Conservation (phyloP, 2,888 invertebrate genomes). For the Lacanobia oleracea region DNA sequence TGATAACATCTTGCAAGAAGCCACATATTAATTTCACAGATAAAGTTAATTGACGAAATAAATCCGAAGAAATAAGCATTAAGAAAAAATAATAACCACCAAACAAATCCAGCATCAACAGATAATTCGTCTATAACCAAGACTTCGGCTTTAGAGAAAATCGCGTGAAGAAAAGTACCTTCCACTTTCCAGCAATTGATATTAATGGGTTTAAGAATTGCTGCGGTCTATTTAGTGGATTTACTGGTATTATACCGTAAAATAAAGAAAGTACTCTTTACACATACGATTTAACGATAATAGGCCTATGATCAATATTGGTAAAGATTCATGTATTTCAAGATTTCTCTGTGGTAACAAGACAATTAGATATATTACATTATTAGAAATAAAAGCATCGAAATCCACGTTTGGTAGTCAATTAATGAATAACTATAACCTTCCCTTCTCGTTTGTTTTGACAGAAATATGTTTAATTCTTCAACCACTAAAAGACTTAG, state of each 20-base stretch:
- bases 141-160: conserved; percentile 66
- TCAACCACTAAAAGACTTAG: background rate
- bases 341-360: background rate
- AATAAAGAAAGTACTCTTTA: conserved; percentile 25
- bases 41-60: background rate
- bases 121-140: conserved; percentile 36
- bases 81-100: background rate
- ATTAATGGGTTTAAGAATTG: conserved; percentile 64
- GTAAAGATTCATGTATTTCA: background rate
- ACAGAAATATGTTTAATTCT: background rate
- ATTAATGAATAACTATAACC: background rate
- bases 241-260: conserved; percentile 17
- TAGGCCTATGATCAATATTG: background rate
- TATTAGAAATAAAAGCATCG: background rate
- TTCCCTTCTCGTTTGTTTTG: background rate
- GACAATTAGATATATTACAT: background rate
- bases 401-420: background rate
- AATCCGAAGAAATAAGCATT: background rate
- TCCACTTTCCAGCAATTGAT: conserved; percentile 75
- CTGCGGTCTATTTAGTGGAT: conserved; percentile 35
- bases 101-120: conserved; percentile 1
- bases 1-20: background rate
- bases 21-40: background rate
- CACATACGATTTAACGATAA: conserved; percentile 2
- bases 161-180: conserved; percentile 67